phyloP scores from a whole-genome alignment of 2,797 vertebrate genomes.

The Psittacula derbiana region DNA sequence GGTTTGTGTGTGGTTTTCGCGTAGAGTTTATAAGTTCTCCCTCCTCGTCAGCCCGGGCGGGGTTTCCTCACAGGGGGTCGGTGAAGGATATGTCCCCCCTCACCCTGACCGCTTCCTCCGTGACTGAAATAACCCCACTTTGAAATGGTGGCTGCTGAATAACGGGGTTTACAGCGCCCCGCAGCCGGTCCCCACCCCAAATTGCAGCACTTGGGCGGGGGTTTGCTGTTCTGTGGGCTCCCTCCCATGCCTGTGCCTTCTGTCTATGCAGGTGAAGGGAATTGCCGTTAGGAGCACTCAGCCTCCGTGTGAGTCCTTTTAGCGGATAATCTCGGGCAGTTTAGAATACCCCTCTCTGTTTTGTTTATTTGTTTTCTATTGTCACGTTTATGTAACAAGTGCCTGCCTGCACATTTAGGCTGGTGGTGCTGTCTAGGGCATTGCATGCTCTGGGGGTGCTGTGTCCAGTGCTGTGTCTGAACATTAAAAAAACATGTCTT shows the following conservation, averaged over 20 bases:
- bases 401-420: background rate
- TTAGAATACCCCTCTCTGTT: background rate
- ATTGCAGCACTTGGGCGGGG: background rate
- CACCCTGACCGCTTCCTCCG: background rate
- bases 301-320: background rate
- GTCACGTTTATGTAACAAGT: conserved; percentile 60
- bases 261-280: background rate
- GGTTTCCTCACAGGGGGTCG: background rate
- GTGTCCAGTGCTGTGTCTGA: conserved; percentile 9
- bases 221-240: fast-evolving
- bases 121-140: background rate
- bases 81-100: background rate
- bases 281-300: background rate
- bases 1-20: background rate
- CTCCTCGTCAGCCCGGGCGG: background rate
- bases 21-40: conserved; percentile 6
- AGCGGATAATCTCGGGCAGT: background rate
- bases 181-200: background rate
- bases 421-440: background rate
- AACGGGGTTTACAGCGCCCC: background rate
- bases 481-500: conserved; percentile 77
- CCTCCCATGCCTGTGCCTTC: background rate
- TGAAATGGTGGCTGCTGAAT: background rate
- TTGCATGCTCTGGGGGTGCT: conserved; percentile 64
- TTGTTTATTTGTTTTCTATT: background rate